Percentiles rank a stretch among this genome's conserved stretches.
Evolutionary conservation across 2,797 vertebrate species (phyloP).

Genomic region (Lates japonicus): DNA sequence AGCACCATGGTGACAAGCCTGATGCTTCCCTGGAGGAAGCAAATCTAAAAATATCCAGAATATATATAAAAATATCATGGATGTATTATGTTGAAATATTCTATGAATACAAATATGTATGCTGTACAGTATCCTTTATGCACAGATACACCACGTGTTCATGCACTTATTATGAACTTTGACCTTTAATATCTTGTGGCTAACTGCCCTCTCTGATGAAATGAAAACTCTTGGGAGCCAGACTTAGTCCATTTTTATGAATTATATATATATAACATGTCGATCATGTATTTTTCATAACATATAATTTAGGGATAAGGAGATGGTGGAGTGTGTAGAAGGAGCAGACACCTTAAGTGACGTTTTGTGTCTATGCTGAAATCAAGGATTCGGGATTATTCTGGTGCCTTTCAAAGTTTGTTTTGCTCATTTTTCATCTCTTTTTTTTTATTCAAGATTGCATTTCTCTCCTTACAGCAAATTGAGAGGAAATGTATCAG

Average conservation of each 20-base stretch:
- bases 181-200: conserved; percentile 31
- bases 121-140: background rate
- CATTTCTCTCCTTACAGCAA: conserved; percentile 16
- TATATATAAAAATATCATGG: conserved; percentile 4
- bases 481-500: conserved; percentile 29
- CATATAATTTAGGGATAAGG: conserved; percentile 65
- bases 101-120: conserved; percentile 17
- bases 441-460: conserved; percentile 10
- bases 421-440: conserved; percentile 22
- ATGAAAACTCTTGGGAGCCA: conserved; percentile 36
- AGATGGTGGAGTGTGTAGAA: conserved; percentile 20
- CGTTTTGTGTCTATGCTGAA: conserved; percentile 51
- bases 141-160: background rate
- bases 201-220: conserved; percentile 29
- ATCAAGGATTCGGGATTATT: conserved; percentile 51
- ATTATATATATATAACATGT: conserved; percentile 61
- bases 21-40: conserved; percentile 38
- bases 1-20: conserved; percentile 46
- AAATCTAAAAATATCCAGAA: conserved; percentile 54
- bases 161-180: conserved; percentile 15
- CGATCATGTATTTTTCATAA: conserved; percentile 60
- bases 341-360: conserved; percentile 62
- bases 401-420: background rate
- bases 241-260: conserved; percentile 50
- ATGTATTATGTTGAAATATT: conserved; percentile 32